A percentile compares a stretch with the other conserved stretches of the same genome.
phyloP scores from a whole-genome alignment of 37 sponge, comb jelly and placozoan genomes.

The Chondrilla cf. caribensis region DNA sequence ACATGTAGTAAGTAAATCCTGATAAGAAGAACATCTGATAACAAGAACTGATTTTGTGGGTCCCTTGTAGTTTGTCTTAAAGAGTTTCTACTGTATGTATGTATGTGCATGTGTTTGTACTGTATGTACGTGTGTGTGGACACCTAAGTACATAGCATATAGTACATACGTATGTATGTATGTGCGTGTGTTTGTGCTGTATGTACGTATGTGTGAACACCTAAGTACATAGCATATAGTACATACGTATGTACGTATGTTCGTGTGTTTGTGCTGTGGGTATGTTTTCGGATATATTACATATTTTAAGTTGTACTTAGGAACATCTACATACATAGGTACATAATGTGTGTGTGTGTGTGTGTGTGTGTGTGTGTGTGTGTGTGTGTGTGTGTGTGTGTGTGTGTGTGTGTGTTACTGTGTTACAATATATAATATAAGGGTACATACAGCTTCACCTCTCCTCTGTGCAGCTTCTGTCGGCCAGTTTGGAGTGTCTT shows the following conservation, averaged over 20 bases:
- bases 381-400: neutral
- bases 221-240: no score
- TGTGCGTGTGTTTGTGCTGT: neutral
- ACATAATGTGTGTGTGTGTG: neutral
- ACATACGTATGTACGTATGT: neutral
- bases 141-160: no score
- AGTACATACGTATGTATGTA: no score
- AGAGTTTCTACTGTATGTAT: neutral
- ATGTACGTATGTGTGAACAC: conserved; percentile 16
- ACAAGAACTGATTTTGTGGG: no score
- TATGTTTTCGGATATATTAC: neutral
- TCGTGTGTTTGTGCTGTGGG: neutral
- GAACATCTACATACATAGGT: neutral
- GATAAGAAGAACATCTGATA: no score
- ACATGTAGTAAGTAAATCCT: no score
- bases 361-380: conserved; percentile 5
- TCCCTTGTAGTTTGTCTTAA: no score
- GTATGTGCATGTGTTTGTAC: no score
- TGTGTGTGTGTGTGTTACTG: conserved; percentile 2
- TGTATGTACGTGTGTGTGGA: no score
- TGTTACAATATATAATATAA: no score
- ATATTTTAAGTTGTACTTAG: neutral
- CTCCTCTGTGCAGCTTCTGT: neutral
- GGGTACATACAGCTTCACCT: neutral
- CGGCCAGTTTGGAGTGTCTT: neutral